Percentiles rank a stretch among this genome's conserved stretches.
Evolutionary conservation across 2,113 vertebrate genomes (phyloP).

Genomic region (Geococcyx californianus): DNA sequence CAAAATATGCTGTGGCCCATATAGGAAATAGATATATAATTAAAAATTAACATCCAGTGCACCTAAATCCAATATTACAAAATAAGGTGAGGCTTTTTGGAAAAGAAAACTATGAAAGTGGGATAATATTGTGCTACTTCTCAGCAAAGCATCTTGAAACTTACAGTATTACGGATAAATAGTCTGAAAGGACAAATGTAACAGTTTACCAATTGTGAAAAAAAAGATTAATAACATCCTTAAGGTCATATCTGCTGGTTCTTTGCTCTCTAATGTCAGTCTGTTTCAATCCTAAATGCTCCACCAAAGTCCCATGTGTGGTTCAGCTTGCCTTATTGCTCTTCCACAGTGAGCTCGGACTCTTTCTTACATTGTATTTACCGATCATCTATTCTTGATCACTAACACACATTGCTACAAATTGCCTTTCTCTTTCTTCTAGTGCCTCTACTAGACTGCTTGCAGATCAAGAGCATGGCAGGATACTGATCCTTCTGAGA

Average conservation of each 20-base stretch:
- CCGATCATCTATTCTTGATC: not conserved
- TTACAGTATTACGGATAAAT: not conserved
- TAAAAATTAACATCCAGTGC: not conserved
- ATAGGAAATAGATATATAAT: not conserved
- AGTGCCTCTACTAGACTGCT: not conserved
- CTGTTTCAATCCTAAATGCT: not conserved
- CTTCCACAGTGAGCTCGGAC: not conserved
- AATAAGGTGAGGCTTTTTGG: not conserved
- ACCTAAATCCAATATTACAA: not conserved
- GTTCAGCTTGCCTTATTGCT: not conserved
- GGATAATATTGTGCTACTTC: not conserved
- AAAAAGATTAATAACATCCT: not conserved
- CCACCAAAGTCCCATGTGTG: not conserved
- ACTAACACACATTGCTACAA: not conserved
- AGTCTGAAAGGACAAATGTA: not conserved
- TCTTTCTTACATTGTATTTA: not conserved
- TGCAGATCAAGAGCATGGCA: not conserved
- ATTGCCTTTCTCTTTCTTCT: not conserved
- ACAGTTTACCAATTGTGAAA: not conserved
- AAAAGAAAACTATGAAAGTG: not conserved
- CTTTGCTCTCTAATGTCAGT: not conserved
- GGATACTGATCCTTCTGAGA: not conserved
- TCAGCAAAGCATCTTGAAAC: not conserved
- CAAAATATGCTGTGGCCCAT: not conserved
- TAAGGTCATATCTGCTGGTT: not conserved